These are phyloP conservation scores for Phalacrocorax pelagicus DNA, from an alignment of 2,113 vertebrate species.

Conservation along the genomic window DNA sequence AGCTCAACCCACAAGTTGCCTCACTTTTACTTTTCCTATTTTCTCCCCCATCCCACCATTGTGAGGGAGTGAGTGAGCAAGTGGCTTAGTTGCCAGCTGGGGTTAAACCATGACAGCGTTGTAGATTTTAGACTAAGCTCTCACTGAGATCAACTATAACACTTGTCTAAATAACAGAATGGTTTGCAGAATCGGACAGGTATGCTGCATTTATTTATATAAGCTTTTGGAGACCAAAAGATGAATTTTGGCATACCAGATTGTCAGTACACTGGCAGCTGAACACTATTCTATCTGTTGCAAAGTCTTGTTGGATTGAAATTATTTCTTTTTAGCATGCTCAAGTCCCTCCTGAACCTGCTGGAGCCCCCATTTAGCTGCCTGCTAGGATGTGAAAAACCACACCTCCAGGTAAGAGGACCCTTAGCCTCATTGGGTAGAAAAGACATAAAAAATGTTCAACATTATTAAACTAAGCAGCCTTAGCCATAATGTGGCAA, in stretches of 20 bases:
- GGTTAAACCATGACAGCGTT: no score
- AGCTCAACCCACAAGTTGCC: no score
- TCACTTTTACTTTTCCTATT: no score
- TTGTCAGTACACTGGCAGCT: not conserved
- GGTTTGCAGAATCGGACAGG: not conserved
- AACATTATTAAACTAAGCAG: not conserved
- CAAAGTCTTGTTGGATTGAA: not conserved
- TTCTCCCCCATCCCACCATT: no score
- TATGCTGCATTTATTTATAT: not conserved
- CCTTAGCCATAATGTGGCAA: not conserved
- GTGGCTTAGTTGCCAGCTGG: no score
- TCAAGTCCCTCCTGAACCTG: not conserved
- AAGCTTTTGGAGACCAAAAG: not conserved
- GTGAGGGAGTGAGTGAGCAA: no score
- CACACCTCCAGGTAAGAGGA: not conserved
- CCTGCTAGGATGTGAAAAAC: not conserved
- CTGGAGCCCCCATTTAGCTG: not conserved
- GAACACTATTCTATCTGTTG: not conserved
- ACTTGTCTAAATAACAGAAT: conserved; percentile 5
- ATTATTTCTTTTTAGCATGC: not conserved
- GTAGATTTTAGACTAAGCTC: not conserved
- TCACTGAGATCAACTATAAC: not conserved
- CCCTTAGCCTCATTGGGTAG: not conserved
- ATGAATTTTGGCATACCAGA: not conserved
- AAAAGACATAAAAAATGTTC: not conserved